Conservation (phyloP, 2,113 vertebrate genomes). For the Montifringilla adamsi region DNA sequence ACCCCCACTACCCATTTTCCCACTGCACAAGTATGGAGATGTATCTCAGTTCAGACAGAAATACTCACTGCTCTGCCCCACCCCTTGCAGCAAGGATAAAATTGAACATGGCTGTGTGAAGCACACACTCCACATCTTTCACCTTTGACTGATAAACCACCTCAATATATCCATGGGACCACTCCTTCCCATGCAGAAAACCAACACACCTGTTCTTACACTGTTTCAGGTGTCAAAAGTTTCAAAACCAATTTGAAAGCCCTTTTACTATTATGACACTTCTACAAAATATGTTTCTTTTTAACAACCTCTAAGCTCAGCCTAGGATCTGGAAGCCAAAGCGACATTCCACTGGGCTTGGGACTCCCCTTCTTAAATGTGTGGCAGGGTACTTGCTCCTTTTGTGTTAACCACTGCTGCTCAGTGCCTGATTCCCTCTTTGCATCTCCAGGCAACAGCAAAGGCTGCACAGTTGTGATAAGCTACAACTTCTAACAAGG, state of each 20-base stretch:
- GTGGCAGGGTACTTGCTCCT: not conserved
- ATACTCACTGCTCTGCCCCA: not conserved
- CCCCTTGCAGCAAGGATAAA: not conserved
- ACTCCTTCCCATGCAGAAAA: not conserved
- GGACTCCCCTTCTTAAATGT: not conserved
- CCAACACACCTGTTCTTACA: not conserved
- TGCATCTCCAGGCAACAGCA: not conserved
- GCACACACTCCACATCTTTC: not conserved
- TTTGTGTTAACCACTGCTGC: not conserved
- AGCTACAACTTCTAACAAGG: not conserved
- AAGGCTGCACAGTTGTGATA: not conserved
- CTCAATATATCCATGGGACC: accelerated
- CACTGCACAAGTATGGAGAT: not conserved
- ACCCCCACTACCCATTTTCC: not conserved
- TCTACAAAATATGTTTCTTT: not conserved
- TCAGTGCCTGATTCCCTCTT: not conserved
- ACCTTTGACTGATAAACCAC: not conserved
- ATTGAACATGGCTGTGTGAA: not conserved
- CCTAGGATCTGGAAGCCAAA: not conserved
- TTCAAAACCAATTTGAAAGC: not conserved
- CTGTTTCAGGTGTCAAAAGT: not conserved
- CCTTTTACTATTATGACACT: not conserved
- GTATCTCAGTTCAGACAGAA: not conserved
- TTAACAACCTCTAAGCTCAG: not conserved
- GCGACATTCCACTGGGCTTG: not conserved